Evolutionary conservation across 2,113 vertebrate genomes (phyloP).

Genomic region (Acinonyx jubatus): DNA sequence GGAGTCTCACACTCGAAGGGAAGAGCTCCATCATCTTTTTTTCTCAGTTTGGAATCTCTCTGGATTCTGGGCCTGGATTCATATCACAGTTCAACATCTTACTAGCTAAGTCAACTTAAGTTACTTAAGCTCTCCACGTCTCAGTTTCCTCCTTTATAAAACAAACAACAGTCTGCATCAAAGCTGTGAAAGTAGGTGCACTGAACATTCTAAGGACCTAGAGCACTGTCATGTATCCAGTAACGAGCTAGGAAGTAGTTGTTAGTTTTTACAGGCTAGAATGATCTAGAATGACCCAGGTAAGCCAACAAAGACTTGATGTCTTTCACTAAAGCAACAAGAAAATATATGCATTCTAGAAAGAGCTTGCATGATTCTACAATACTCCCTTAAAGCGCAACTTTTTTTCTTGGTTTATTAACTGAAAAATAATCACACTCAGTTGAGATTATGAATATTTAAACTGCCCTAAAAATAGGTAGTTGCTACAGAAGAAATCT

Average conservation of each 20-base stretch:
- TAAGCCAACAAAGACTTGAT: background rate
- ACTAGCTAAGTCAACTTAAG: background rate
- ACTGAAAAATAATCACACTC: constrained; percentile 58
- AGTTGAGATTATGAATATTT: constrained; percentile 51
- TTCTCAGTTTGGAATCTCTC: background rate
- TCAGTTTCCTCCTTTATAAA: background rate
- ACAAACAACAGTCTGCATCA: background rate
- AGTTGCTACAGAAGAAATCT: constrained; percentile 46
- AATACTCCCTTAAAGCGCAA: constrained; percentile 47
- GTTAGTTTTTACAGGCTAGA: background rate
- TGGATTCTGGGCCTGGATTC: background rate
- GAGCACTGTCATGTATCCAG: background rate
- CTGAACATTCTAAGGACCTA: background rate
- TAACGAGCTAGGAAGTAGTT: background rate
- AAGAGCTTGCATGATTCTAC: background rate
- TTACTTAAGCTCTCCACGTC: background rate
- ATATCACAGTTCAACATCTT: background rate
- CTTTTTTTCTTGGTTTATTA: constrained; percentile 63
- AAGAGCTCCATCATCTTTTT: background rate
- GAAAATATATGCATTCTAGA: background rate
- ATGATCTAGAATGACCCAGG: background rate
- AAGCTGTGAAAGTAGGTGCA: background rate
- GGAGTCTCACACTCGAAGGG: background rate
- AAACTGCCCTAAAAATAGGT: constrained; percentile 50
- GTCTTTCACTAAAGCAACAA: constrained; percentile 21